Evolutionary conservation across 2,797 vertebrate genomes (phyloP).

Genomic region (Premnoplex brunnescens): DNA sequence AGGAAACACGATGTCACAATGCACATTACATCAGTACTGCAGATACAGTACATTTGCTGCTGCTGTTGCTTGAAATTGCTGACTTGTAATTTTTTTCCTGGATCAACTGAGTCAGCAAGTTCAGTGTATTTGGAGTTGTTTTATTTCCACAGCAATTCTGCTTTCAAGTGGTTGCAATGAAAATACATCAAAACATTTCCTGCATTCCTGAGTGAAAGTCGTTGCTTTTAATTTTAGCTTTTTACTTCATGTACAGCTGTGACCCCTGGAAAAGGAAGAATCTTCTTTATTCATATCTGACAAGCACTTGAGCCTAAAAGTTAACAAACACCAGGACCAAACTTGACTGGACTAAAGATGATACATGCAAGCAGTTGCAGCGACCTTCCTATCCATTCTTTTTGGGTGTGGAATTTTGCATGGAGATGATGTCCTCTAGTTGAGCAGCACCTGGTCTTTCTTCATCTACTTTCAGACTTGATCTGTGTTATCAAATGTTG

Average conservation of each 20-base stretch:
- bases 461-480: not conserved
- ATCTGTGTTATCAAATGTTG: not conserved
- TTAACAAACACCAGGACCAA: not conserved
- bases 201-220: conserved; percentile 21
- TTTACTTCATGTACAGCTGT: not conserved
- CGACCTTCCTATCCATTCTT: not conserved
- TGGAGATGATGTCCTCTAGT: not conserved
- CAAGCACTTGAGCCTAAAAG: not conserved
- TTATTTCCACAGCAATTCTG: conserved; percentile 31
- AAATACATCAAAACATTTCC: conserved; percentile 45
- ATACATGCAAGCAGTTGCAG: not conserved
- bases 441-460: not conserved
- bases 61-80: conserved; percentile 13
- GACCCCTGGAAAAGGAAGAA: not conserved
- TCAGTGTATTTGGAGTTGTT: not conserved
- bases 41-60: not conserved
- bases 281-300: not conserved
- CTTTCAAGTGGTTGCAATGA: conserved; percentile 43
- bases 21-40: conserved; percentile 26
- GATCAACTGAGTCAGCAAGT: conserved; percentile 46
- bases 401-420: not conserved
- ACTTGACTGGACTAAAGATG: not conserved
- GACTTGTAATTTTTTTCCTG: conserved; percentile 1
- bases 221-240: not conserved
- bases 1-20: not conserved